These are phyloP conservation scores for Mustela lutreola DNA, from an alignment of 2,113 vertebrate species.

Conservation along the genomic window DNA sequence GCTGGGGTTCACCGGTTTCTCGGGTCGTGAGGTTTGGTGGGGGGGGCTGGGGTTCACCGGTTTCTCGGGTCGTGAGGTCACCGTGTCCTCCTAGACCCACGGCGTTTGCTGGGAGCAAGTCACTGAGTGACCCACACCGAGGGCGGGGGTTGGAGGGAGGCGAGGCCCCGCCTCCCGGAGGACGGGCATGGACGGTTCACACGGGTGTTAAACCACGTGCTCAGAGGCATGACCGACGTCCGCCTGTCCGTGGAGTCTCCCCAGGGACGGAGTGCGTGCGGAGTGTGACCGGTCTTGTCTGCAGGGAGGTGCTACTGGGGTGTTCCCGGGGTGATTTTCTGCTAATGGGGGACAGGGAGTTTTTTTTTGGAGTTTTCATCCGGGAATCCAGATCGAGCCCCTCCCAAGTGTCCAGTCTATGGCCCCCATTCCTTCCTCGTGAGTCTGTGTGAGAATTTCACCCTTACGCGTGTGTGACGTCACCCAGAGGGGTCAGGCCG, in stretches of 20 bases:
- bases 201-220: no score
- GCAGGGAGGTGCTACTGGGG: neutral
- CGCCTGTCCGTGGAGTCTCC: neutral
- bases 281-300: neutral
- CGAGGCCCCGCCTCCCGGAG: neutral
- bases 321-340: neutral
- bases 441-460: neutral
- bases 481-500: neutral
- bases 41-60: no score
- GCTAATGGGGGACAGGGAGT: accelerated
- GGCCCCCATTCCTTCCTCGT: neutral
- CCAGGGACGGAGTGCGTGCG: neutral
- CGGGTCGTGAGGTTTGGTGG: no score
- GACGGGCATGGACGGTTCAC: accelerated
- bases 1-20: neutral
- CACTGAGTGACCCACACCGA: neutral
- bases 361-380: neutral
- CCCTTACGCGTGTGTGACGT: neutral
- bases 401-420: neutral
- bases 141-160: neutral
- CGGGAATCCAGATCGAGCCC: neutral
- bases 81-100: no score
- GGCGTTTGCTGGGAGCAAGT: neutral
- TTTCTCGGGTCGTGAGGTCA: no score
- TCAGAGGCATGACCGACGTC: neutral